These are phyloP conservation scores for Fragum sueziense DNA, from an alignment of 2,888 invertebrate species.

Conservation along the genomic window DNA sequence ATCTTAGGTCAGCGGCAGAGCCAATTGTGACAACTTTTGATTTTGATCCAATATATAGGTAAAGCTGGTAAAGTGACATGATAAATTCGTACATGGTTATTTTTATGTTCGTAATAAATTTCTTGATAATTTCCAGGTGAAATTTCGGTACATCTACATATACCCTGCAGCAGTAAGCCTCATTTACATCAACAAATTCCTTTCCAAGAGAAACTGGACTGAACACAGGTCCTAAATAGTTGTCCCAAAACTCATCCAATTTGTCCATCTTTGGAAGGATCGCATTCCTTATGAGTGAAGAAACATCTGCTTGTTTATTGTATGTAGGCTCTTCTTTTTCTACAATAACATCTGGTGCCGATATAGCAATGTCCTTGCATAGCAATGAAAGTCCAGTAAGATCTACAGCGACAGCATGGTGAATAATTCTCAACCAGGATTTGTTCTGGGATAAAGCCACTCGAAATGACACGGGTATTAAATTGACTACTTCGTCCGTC, in stretches of 20 bases:
- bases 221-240: neutral
- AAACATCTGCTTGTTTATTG: neutral
- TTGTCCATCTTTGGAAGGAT: neutral
- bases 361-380: neutral
- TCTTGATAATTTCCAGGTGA: neutral
- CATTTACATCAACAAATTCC: neutral
- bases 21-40: neutral
- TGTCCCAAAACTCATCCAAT: neutral
- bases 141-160: neutral
- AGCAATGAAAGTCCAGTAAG: constrained; percentile 2
- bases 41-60: constrained; percentile 4
- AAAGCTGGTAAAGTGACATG: constrained; percentile 17
- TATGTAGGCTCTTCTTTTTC: neutral
- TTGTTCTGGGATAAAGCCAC: neutral
- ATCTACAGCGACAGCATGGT: constrained; percentile 7
- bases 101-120: neutral
- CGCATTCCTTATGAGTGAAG: neutral
- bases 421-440: constrained; percentile 8
- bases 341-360: neutral
- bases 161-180: neutral
- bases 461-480: constrained; percentile 6
- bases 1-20: constrained; percentile 14
- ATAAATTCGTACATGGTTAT: constrained; percentile 16
- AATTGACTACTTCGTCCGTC: neutral
- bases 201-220: neutral